Conservation (phyloP, 2,888 invertebrate species). For the Torymus texanus region DNA sequence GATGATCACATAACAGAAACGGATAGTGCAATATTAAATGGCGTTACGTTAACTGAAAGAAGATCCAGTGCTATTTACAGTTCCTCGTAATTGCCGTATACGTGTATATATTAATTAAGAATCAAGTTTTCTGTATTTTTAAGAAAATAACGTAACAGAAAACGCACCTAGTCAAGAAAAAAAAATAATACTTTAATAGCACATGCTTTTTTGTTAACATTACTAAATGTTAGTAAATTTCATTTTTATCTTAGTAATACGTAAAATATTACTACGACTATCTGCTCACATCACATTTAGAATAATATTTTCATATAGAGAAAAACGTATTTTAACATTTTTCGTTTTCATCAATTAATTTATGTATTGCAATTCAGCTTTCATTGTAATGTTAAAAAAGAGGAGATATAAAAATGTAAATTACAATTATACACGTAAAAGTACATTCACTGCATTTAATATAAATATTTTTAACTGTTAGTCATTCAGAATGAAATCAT, state of each 20-base stretch:
- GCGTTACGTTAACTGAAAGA: slow-evolving; percentile 57
- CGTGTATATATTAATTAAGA: slow-evolving; percentile 48
- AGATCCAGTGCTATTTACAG: slow-evolving; percentile 48
- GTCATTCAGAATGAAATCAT: slow-evolving; percentile 16
- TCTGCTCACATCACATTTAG: slow-evolving; percentile 2
- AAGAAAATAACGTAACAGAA: slow-evolving; percentile 21
- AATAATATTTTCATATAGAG: slow-evolving; percentile 13
- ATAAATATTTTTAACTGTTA: slow-evolving; percentile 28
- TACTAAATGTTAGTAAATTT: slow-evolving; percentile 19
- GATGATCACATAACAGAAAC: slow-evolving; percentile 59
- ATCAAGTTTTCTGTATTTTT: slow-evolving; percentile 42
- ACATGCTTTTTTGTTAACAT: slow-evolving; percentile 38
- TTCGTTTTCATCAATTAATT: slow-evolving; percentile 41
- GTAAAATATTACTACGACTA: slow-evolving; percentile 13
- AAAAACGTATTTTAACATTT: background rate
- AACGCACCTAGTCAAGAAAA: slow-evolving; percentile 52
- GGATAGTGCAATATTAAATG: slow-evolving; percentile 62
- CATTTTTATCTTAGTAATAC: slow-evolving; percentile 25
- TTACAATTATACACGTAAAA: slow-evolving; percentile 15
- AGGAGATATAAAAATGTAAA: slow-evolving; percentile 5
- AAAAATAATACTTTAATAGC: slow-evolving; percentile 44
- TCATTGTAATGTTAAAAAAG: background rate
- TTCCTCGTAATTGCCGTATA: slow-evolving; percentile 48
- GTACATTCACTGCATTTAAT: slow-evolving; percentile 28
- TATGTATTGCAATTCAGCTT: slow-evolving; percentile 37